Base-by-base conservation (phyloP, 2,797 vertebrate species). In the Esox lucius region DNA sequence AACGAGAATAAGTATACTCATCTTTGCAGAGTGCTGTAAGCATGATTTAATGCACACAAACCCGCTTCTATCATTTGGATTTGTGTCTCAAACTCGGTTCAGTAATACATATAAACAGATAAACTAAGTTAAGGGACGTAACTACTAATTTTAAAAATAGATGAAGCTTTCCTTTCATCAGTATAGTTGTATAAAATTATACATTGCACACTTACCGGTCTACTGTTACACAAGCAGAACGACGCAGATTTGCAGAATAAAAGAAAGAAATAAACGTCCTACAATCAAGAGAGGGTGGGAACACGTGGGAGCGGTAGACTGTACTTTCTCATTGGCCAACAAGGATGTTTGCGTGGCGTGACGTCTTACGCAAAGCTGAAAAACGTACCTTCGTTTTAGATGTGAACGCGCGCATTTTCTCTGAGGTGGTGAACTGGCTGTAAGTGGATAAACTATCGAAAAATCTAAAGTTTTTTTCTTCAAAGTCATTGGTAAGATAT, bases 351-450 rank as follows among this genome's bases (percentile, higher is more conserved):
- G 0, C 64, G 1, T 35, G 2, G 16, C 26, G 0, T 71, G 77
- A 80, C 77, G 81, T 0, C 16, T 0, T 0, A 66, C 68, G 75
- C 71, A 1, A 69, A 12, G 22, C 2, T 24, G 11, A 56, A n/a
- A n/a, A 12, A 83, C 80, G 85, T 75, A 4, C 0, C 0, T 0
- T 13, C n/a, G 0, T 24, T 26, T 86, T 87, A 81, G 75, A 70
- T 83, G 61, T 78, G 79, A 80, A 87, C 89, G 90, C 85, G 83
- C 39, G 51, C 33, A 16, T 16, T 13, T 12, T 12, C 12, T 11
- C 12, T 46, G 42, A 12, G 42, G 9, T 12, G 42, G 42, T 1
- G 1, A 13, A 46, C 42, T 46, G 9, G 42, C 42, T 3, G 1
- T 11, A 1, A 4, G 42, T 13, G 42, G 22, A 12, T 59, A n/a